phyloP scores from a whole-genome alignment of 2,113 vertebrate genomes.

The Oncorhynchus mykiss region DNA sequence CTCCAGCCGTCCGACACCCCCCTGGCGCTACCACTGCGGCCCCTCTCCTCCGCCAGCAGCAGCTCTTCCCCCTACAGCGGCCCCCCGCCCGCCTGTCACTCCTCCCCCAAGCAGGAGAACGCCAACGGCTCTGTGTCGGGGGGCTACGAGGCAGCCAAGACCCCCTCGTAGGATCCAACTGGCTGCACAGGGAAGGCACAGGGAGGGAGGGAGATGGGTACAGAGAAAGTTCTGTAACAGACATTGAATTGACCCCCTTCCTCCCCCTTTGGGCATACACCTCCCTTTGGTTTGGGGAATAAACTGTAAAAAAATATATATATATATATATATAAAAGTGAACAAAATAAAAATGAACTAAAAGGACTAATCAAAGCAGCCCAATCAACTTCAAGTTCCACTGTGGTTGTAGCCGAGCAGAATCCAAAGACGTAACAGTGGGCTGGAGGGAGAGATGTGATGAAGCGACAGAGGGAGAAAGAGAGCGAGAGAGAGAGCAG shows the following conservation, averaged over 20 bases:
- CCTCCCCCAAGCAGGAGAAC: conserved; percentile 88
- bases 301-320: conserved; percentile 39
- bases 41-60: conserved; percentile 78
- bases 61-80: conserved; percentile 79
- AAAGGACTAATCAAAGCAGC: conserved; percentile 36
- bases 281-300: conserved; percentile 18
- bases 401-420: conserved; percentile 54
- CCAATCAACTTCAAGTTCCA: conserved; percentile 43
- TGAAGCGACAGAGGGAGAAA: conserved; percentile 53
- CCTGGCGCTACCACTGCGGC: conserved; percentile 58
- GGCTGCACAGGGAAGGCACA: neutral
- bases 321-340: neutral
- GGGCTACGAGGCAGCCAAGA: conserved; percentile 61
- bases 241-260: no score
- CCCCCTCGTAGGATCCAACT: conserved; percentile 75
- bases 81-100: conserved; percentile 62
- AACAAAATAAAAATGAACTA: conserved; percentile 27
- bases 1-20: conserved; percentile 48
- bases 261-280: no score
- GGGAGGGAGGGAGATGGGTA: neutral
- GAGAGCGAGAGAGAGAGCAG: conserved; percentile 58
- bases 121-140: conserved; percentile 63
- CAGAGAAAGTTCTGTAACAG: no score
- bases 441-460: conserved; percentile 54
- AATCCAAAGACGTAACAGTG: conserved; percentile 70